Evolutionary conservation across 1,140 invertebrate genomes (phyloP).

Genomic region (Drosophila persimilis): DNA sequence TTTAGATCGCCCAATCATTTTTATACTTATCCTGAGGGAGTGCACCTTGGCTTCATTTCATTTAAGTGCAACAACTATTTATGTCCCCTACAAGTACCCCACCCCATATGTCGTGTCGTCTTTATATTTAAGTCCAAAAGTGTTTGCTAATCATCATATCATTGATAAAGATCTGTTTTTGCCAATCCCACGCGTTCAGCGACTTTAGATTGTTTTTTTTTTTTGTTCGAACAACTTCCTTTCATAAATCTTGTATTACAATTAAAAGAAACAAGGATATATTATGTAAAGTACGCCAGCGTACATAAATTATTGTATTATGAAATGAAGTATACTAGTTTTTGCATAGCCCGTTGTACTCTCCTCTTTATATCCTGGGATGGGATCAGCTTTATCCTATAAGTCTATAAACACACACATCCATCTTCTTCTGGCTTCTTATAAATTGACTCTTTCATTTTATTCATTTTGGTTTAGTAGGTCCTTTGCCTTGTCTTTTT

Average conservation of each 20-base stretch:
- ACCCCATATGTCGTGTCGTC: slow-evolving; percentile 47
- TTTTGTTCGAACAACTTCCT: slow-evolving; percentile 34
- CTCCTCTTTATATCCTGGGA: slow-evolving; percentile 7
- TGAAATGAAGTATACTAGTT: slow-evolving; percentile 77
- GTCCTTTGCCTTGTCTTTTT: slow-evolving; percentile 76
- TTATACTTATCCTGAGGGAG: slow-evolving; percentile 67
- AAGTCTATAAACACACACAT: slow-evolving; percentile 15
- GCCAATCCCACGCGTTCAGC: not conserved
- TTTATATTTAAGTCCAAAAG: slow-evolving; percentile 65
- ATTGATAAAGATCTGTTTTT: slow-evolving; percentile 48
- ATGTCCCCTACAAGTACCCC: slow-evolving; percentile 32
- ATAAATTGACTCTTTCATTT: slow-evolving; percentile 63
- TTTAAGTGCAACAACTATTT: slow-evolving; percentile 72
- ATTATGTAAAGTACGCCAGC: slow-evolving; percentile 67
- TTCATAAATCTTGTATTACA: slow-evolving; percentile 56
- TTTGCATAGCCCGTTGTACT: slow-evolving; percentile 57
- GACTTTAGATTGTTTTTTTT: slow-evolving; percentile 32
- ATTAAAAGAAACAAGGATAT: slow-evolving; percentile 57
- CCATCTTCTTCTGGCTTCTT: slow-evolving; percentile 16
- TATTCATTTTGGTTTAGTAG: slow-evolving; percentile 60
- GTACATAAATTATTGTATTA: slow-evolving; percentile 78
- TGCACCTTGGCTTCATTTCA: slow-evolving; percentile 59
- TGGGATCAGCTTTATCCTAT: not conserved
- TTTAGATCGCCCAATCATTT: slow-evolving; percentile 60
- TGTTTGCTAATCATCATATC: slow-evolving; percentile 77